A percentile compares a stretch with the other conserved stretches of the same genome.
These are phyloP conservation scores for Menidia menidia DNA, from an alignment of 2,797 vertebrate genomes.

Conservation along the genomic window DNA sequence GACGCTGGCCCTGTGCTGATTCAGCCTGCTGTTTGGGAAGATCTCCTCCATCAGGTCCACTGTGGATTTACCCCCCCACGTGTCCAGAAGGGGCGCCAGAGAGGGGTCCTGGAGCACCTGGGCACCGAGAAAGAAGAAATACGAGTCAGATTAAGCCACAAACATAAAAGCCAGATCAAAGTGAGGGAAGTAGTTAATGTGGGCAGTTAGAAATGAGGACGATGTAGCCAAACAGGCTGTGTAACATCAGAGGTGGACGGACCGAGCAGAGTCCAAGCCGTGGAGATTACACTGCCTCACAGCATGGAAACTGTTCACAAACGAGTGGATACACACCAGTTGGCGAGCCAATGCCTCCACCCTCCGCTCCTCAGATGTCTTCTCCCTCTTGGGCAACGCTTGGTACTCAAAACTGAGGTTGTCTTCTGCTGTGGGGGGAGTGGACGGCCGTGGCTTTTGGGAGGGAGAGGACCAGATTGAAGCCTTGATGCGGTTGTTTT, in stretches of 20 bases:
- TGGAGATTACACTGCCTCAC: too few species aligned
- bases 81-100: constrained; percentile 88
- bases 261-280: too few species aligned
- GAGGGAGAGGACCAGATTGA: background rate
- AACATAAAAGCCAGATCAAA: background rate
- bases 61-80: constrained; percentile 88
- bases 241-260: too few species aligned
- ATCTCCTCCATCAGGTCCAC: constrained; percentile 94
- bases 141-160: background rate
- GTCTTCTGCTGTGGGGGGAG: constrained; percentile 18
- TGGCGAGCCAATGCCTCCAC: constrained; percentile 88
- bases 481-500: constrained; percentile 6
- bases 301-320: too few species aligned
- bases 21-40: constrained; percentile 78
- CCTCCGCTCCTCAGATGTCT: constrained; percentile 85
- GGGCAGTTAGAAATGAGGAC: too few species aligned
- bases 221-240: too few species aligned
- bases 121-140: background rate
- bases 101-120: constrained; percentile 83
- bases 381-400: constrained; percentile 73
- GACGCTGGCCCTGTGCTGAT: constrained; percentile 55
- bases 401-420: constrained; percentile 59
- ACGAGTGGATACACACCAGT: constrained; percentile 78
- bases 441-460: constrained; percentile 1
- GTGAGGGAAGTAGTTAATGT: too few species aligned